Percentiles rank a stretch among this genome's conserved stretches.
These are phyloP conservation scores for Ptyas mucosa DNA, from an alignment of 2,113 vertebrate genomes.

Conservation along the genomic window DNA sequence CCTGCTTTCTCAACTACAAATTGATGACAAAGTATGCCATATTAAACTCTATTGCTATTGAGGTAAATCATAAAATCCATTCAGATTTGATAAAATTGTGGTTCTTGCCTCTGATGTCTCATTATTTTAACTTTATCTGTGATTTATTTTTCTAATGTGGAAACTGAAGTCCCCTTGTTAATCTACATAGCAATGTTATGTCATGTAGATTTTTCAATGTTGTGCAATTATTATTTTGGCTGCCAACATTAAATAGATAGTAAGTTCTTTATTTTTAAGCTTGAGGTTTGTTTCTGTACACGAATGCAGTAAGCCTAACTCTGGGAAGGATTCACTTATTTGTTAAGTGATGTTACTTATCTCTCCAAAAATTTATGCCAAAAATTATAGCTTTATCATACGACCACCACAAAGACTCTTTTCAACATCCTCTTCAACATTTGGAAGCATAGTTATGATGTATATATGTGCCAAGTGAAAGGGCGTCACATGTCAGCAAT, in stretches of 20 bases:
- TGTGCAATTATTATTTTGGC: not conserved
- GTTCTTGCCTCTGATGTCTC: not conserved
- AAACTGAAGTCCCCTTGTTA: not conserved
- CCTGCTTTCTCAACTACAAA: not conserved
- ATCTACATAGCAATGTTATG: not conserved
- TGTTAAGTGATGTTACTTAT: not conserved
- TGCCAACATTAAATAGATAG: not conserved
- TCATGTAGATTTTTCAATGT: not conserved
- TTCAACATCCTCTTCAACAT: not conserved
- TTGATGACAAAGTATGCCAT: not conserved
- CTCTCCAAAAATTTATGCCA: not conserved
- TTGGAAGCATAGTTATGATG: not conserved
- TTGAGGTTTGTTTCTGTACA: not conserved
- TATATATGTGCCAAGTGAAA: not conserved
- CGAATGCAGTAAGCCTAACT: not conserved
- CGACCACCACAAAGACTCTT: not conserved
- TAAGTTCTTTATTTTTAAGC: not conserved
- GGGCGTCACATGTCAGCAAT: not conserved
- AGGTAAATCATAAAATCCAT: not conserved
- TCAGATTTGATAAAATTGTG: not conserved
- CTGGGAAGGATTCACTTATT: not conserved
- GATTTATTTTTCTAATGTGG: not conserved
- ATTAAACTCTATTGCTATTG: not conserved
- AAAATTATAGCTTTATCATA: not conserved
- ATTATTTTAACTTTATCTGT: not conserved